These are phyloP conservation scores for Drosophila mayaguana DNA, from an alignment of 2,888 invertebrate species.

Conservation along the genomic window DNA sequence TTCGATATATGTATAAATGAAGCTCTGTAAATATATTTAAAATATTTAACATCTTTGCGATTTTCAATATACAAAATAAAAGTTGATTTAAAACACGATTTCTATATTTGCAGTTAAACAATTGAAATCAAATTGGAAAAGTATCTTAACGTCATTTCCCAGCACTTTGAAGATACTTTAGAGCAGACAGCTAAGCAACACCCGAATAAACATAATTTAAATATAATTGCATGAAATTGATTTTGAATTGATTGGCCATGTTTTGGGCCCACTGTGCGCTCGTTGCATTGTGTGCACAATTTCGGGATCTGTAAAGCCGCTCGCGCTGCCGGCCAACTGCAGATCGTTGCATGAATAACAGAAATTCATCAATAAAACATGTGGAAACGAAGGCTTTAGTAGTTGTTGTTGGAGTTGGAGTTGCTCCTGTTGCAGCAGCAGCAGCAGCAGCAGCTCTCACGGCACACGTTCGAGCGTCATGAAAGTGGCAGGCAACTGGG, in stretches of 20 bases:
- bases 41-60: neutral
- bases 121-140: neutral
- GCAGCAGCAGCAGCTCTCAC: constrained; percentile 47
- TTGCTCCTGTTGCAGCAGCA: constrained; percentile 7
- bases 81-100: neutral
- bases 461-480: constrained; percentile 75
- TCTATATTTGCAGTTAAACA: neutral
- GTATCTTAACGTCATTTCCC: neutral
- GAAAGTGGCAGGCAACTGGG: constrained; percentile 48
- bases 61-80: neutral
- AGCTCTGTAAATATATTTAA: neutral
- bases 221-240: constrained; percentile 10
- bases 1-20: too few relatives aligned
- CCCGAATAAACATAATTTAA: neutral
- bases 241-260: constrained; percentile 9
- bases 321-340: constrained; percentile 41
- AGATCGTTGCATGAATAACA: constrained; percentile 78
- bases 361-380: constrained; percentile 85
- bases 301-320: constrained; percentile 76
- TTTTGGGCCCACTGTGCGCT: constrained; percentile 59
- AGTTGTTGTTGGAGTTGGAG: constrained; percentile 18
- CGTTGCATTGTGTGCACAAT: constrained; percentile 70
- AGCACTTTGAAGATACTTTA: neutral
- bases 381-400: constrained; percentile 46
- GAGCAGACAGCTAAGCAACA: neutral